phyloP scores from a whole-genome alignment of 2,113 vertebrate species.

The Orientallactaga bullata region DNA sequence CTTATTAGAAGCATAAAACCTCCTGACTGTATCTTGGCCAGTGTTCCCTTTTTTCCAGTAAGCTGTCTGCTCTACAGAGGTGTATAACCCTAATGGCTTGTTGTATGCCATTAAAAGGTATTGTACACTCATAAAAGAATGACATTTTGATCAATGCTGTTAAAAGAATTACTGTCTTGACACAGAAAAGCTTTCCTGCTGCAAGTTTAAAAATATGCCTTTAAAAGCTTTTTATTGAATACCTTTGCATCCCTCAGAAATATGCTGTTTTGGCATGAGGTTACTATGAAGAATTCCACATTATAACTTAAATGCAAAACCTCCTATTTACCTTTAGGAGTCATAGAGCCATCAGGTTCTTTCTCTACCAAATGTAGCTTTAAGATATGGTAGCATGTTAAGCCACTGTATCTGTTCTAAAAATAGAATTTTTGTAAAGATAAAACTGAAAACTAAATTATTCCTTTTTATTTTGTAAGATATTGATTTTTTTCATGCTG shows the following conservation, averaged over 20 bases:
- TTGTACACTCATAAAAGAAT: conserved; percentile 96
- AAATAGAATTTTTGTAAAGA: conserved; percentile 81
- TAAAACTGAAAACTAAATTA: conserved; percentile 78
- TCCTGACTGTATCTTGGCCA: conserved; percentile 86
- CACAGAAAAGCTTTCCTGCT: conserved; percentile 98
- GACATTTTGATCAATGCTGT: conserved; percentile 98
- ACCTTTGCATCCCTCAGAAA: conserved; percentile 93
- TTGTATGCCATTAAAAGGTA: conserved; percentile 95
- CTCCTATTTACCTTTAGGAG: conserved; percentile 85
- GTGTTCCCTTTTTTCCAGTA: conserved; percentile 89
- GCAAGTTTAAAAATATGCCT: conserved; percentile 94
- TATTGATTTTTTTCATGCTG: conserved; percentile 82
- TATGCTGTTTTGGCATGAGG: conserved; percentile 91
- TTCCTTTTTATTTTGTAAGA: conserved; percentile 82
- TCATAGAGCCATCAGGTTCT: conserved; percentile 74
- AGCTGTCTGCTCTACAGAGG: conserved; percentile 88
- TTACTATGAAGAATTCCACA: conserved; percentile 85
- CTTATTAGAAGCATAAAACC: conserved; percentile 82
- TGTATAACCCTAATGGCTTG: conserved; percentile 94
- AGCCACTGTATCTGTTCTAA: conserved; percentile 78
- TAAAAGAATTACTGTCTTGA: conserved; percentile 98
- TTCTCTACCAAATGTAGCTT: conserved; percentile 81
- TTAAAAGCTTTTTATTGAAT: conserved; percentile 97
- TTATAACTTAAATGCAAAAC: conserved; percentile 85
- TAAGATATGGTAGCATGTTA: conserved; percentile 77